phyloP scores from a whole-genome alignment of 2,888 invertebrate genomes.

The Malacosoma neustria region DNA sequence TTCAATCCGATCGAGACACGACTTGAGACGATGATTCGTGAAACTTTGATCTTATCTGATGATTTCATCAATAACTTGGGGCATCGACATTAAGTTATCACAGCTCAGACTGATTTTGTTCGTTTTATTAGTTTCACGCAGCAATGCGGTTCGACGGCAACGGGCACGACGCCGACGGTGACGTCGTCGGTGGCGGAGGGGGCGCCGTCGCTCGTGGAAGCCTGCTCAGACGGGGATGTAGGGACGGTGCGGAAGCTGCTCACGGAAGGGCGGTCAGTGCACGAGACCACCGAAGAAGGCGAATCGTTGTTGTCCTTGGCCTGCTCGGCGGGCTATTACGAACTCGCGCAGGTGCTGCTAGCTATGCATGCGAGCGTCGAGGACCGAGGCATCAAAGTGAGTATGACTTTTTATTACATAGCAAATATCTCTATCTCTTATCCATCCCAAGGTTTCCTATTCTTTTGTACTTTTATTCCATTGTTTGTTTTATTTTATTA shows the following conservation, averaged over 20 bases:
- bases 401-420: too few species aligned
- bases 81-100: neutral
- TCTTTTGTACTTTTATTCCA: too few species aligned
- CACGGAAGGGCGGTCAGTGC: constrained; percentile 94
- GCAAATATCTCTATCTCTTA: too few species aligned
- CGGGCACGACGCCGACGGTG: constrained; percentile 52
- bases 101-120: neutral
- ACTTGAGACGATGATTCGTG: constrained; percentile 45
- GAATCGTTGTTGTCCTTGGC: constrained; percentile 96
- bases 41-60: constrained; percentile 75
- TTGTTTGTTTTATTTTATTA: too few species aligned
- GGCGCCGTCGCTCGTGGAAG: constrained; percentile 89
- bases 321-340: constrained; percentile 98
- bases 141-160: constrained; percentile 62
- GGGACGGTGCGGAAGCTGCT: constrained; percentile 93
- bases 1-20: constrained; percentile 50
- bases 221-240: constrained; percentile 96
- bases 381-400: constrained; percentile 92
- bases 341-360: constrained; percentile 95
- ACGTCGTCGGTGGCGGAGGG: constrained; percentile 69
- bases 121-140: constrained; percentile 32
- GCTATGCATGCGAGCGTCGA: constrained; percentile 99
- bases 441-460: too few species aligned
- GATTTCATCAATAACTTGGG: neutral
- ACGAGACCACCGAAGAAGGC: constrained; percentile 98